These are phyloP conservation scores for Alcis repandata DNA, from an alignment of 2,888 invertebrate species.

Conservation along the genomic window DNA sequence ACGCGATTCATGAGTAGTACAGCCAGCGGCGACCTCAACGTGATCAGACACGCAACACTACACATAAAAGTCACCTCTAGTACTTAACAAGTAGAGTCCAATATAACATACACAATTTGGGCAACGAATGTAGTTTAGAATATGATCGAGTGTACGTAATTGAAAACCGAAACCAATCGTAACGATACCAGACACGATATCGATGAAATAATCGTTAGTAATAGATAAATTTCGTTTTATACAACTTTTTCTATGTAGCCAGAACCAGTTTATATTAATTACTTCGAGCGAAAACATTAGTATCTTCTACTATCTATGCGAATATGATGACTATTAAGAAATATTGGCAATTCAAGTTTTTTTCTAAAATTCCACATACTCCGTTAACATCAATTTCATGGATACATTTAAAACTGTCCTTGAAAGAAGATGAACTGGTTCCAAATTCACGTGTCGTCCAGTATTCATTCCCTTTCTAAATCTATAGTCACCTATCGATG, in stretches of 20 bases:
- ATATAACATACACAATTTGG: constrained; percentile 6
- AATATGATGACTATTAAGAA: background rate
- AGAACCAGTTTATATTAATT: constrained; percentile 39
- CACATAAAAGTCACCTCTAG: constrained; percentile 28
- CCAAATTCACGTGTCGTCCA: constrained; percentile 21
- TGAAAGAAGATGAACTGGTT: constrained; percentile 34
- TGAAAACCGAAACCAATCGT: constrained; percentile 67
- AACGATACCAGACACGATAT: constrained; percentile 63
- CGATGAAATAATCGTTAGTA: constrained; percentile 67
- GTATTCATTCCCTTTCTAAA: constrained; percentile 53
- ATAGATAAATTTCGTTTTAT: constrained; percentile 57
- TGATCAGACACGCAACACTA: constrained; percentile 21
- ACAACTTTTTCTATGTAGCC: constrained; percentile 46
- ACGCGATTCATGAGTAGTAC: constrained; percentile 58
- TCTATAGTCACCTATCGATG: constrained; percentile 52
- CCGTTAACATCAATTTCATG: background rate
- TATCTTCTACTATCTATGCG: background rate
- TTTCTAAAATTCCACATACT: background rate
- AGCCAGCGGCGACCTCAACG: constrained; percentile 34
- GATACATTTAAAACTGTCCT: constrained; percentile 8
- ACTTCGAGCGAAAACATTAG: constrained; percentile 18
- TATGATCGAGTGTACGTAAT: constrained; percentile 51
- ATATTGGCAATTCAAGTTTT: background rate
- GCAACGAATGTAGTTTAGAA: constrained; percentile 31
- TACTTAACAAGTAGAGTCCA: constrained; percentile 19